Evolutionary conservation across 2,113 vertebrate genomes (phyloP), one percentile per base, ranked within the genome.

Genomic region (Phrynocephalus versicolor): DNA sequence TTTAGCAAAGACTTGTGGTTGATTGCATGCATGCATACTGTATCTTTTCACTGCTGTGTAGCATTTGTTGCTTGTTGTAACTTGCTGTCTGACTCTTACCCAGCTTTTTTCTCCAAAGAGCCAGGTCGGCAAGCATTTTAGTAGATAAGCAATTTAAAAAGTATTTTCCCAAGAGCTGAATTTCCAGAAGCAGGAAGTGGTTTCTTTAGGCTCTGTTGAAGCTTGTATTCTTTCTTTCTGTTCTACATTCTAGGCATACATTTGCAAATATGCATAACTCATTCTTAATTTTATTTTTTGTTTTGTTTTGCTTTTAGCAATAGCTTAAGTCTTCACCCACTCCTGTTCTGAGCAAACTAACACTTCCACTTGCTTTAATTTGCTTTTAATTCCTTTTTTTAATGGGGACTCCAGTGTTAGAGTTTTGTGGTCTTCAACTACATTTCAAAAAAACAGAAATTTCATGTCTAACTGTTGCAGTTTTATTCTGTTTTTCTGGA

Each of bases 171-270:
- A 74, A 87, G 80, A 89, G 41, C 55, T 60, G 70, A 45, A 16
- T 79, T 55, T 71, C 91, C 71, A 75, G 13, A 81, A 81, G n/a
- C 23, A 78, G 81, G 76, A 85, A 85, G 77, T 21, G 71, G 72
- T 88, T 88, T 92, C 62, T 77, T 90, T 87, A 79, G 41, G 25
- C 78, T 81, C 5, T 82, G n/a, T 71, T 79, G 62, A 79, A 85
- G 90, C 62, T 62, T 78, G 73, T 60, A 77, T 69, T 81, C 30
- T 21, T 60, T 12, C n/a, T 70, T 76, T 71, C 64, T 83, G 14
- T 75, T 85, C 89, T 87, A 62, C 19, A 13, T 69, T 74, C 60
- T 60, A 41, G 85, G 75, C 88, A 79, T 27, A 83, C 15, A 90
- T 82, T 87, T 82, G 45, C 57, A 23, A 88, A 76, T 88, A 89